These are phyloP conservation scores for Spisula solida DNA, from an alignment of 2,888 invertebrate species.

Conservation along the genomic window DNA sequence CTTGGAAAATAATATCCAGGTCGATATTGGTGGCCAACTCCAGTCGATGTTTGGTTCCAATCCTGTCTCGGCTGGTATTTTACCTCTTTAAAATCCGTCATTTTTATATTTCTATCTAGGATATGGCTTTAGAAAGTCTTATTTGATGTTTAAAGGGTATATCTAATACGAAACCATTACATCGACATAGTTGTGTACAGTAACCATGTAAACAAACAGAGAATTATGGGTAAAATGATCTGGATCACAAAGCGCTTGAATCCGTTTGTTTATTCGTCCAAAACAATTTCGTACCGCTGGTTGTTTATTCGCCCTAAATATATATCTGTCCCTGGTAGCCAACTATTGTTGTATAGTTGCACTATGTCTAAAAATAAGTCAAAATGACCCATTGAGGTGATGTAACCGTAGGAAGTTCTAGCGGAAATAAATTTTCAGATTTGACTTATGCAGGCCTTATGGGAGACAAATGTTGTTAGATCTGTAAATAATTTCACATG, in stretches of 20 bases:
- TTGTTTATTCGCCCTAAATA: too few species aligned
- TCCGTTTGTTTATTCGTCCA: too few species aligned
- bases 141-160: not conserved
- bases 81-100: conserved; percentile 80
- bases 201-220: conserved; percentile 74
- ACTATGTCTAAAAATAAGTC: too few species aligned
- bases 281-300: too few species aligned
- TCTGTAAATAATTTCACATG: too few species aligned
- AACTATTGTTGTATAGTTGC: too few species aligned
- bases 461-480: too few species aligned
- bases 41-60: conserved; percentile 86
- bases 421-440: too few species aligned
- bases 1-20: conserved; percentile 87
- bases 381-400: too few species aligned
- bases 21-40: conserved; percentile 87
- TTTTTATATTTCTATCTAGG: conserved; percentile 45
- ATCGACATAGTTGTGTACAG: conserved; percentile 57
- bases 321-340: too few species aligned
- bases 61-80: conserved; percentile 81
- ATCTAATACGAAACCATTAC: not conserved
- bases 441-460: too few species aligned
- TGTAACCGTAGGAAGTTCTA: too few species aligned
- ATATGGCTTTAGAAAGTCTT: not conserved
- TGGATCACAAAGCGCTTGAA: conserved; percentile 16
- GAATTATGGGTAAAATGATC: conserved; percentile 58